Conservation (phyloP, 2,888 invertebrate species). For the Penaeus monodon region DNA sequence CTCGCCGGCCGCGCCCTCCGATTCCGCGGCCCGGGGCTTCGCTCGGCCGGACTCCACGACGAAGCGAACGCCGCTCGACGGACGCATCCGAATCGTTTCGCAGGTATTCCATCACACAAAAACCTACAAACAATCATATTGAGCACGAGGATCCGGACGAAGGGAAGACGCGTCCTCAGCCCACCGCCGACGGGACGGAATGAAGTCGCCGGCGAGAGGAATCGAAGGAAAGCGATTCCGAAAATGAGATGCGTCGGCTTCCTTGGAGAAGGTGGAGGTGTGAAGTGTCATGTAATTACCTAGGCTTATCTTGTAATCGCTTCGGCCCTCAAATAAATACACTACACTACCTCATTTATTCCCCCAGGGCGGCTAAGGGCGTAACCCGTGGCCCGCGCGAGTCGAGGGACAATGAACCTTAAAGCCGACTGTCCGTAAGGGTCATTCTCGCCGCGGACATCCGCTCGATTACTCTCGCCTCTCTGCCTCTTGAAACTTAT, state of each 20-base stretch:
- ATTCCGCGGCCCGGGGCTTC: too few relatives aligned
- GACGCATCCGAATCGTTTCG: too few relatives aligned
- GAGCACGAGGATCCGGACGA: too few relatives aligned
- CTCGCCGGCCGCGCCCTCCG: too few relatives aligned
- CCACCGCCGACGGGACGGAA: too few relatives aligned
- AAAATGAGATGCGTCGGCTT: conserved; percentile 26
- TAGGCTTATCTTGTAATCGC: conserved; percentile 51
- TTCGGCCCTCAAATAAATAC: conserved; percentile 44
- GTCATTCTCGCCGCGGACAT: background rate
- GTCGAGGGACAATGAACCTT: background rate
- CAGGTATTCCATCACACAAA: too few relatives aligned
- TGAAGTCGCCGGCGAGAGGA: background rate
- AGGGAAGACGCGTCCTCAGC: too few relatives aligned
- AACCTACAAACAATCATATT: too few relatives aligned
- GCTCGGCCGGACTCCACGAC: too few relatives aligned
- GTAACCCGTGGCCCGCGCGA: background rate
- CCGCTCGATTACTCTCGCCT: too few relatives aligned
- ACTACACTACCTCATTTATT: conserved; percentile 43
- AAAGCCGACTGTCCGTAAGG: background rate
- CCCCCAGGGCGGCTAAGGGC: background rate
- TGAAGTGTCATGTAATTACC: conserved; percentile 48
- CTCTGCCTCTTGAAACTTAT: conserved; percentile 20
- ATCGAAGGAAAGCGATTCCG: conserved; percentile 10
- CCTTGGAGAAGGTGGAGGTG: conserved; percentile 46
- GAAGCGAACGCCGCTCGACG: too few relatives aligned